A percentile compares a stretch with the other conserved stretches of the same genome.
phyloP scores from a whole-genome alignment of 2,888 invertebrate species.

The Biston betularia region DNA sequence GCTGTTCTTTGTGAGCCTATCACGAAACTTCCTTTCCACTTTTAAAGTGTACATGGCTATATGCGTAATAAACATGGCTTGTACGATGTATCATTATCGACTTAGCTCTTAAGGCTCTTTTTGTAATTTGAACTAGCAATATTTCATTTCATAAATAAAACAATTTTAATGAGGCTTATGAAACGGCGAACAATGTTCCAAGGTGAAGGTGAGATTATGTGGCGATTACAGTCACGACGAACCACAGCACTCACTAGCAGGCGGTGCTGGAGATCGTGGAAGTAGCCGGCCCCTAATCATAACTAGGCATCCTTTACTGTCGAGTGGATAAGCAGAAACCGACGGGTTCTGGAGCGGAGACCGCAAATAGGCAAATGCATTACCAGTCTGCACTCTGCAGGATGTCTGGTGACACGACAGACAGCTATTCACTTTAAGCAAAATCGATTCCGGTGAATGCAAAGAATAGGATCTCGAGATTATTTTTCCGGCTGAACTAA shows the following conservation, averaged over 20 bases:
- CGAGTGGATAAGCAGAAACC: neutral
- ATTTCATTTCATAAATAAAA: constrained; percentile 19
- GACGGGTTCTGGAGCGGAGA: neutral
- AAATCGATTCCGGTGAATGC: too few relatives aligned
- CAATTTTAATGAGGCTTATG: constrained; percentile 22
- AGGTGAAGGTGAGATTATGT: constrained; percentile 43
- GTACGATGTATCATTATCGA: neutral
- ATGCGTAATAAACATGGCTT: neutral
- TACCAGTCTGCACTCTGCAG: too few relatives aligned
- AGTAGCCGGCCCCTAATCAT: neutral
- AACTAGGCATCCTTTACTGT: neutral
- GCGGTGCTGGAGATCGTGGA: neutral
- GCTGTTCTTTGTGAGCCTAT: neutral
- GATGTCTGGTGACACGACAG: neutral
- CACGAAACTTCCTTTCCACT: neutral
- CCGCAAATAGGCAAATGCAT: neutral
- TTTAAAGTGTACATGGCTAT: neutral
- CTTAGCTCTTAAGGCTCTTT: neutral
- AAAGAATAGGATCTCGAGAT: too few relatives aligned
- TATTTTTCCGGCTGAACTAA: too few relatives aligned
- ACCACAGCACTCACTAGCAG: neutral
- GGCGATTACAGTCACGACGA: constrained; percentile 21
- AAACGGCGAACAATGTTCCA: constrained; percentile 35
- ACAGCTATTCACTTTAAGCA: too few relatives aligned
- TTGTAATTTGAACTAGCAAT: constrained; percentile 3